Conservation (phyloP, 2,113 vertebrate species). For the Loxodonta africana region DNA sequence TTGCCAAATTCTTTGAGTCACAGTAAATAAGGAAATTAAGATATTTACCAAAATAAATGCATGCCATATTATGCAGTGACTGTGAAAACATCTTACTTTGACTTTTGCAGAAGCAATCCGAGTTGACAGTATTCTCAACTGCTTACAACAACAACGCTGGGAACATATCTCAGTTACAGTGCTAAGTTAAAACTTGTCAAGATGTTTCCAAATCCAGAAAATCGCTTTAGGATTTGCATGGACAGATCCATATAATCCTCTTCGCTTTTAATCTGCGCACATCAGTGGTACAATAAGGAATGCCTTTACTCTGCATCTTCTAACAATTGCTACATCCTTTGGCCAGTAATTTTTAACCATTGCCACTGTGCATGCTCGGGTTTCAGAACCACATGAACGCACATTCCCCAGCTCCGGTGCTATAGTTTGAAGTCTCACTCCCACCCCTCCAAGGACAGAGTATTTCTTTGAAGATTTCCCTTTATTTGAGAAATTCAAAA, state of each 20-base stretch:
- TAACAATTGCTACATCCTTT: background rate
- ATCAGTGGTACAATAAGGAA: background rate
- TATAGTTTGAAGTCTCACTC: background rate
- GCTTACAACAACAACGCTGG: slow-evolving; percentile 56
- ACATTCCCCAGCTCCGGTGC: background rate
- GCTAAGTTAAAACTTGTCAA: slow-evolving; percentile 68
- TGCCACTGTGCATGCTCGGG: background rate
- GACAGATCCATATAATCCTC: slow-evolving; percentile 31
- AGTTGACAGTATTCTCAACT: slow-evolving; percentile 44
- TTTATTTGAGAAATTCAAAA: background rate
- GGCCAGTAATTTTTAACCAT: background rate
- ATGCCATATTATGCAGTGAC: slow-evolving; percentile 42
- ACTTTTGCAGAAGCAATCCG: slow-evolving; percentile 56
- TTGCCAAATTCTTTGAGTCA: slow-evolving; percentile 53
- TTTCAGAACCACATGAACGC: background rate
- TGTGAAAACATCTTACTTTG: slow-evolving; percentile 60
- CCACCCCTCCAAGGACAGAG: background rate
- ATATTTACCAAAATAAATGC: slow-evolving; percentile 62
- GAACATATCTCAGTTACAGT: slow-evolving; percentile 58
- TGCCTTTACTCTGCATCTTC: background rate
- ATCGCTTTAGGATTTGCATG: slow-evolving; percentile 53
- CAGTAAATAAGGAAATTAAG: slow-evolving; percentile 50
- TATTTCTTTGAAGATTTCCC: background rate
- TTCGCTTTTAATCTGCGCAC: slow-evolving; percentile 48
- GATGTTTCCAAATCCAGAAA: slow-evolving; percentile 62